Conservation (phyloP, 2,113 vertebrate genomes). For the Empidonax alnorum region DNA sequence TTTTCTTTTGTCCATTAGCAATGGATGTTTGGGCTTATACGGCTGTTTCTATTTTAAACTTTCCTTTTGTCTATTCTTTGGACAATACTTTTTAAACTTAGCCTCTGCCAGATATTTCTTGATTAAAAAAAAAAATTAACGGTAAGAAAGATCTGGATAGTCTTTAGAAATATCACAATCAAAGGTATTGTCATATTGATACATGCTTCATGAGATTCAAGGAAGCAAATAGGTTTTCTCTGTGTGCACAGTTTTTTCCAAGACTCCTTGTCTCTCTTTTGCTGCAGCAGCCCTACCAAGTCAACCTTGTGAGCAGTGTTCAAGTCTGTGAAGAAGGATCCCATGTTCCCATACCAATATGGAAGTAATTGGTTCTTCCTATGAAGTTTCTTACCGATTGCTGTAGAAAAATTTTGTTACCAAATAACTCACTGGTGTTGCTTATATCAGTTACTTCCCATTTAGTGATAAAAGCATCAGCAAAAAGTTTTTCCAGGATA, state of each 20-base stretch:
- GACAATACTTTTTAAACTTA: neutral
- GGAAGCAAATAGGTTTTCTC: neutral
- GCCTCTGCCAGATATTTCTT: neutral
- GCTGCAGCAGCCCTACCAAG: neutral
- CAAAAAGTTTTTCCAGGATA: neutral
- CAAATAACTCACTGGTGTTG: neutral
- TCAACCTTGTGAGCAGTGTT: neutral
- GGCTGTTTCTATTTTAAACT: neutral
- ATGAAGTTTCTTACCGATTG: neutral
- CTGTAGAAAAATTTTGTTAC: neutral
- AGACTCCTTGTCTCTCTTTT: neutral
- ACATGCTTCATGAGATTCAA: neutral
- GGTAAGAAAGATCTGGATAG: neutral
- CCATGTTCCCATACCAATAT: neutral
- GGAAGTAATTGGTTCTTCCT: neutral
- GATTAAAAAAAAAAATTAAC: neutral
- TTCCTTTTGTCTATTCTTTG: neutral
- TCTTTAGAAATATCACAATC: neutral
- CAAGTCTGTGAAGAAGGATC: neutral
- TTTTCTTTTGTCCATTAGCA: neutral
- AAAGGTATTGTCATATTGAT: neutral
- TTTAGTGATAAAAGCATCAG: neutral
- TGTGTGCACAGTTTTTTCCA: neutral
- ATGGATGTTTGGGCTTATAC: neutral
- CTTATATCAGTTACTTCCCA: neutral